Percentiles rank a stretch among this genome's conserved stretches.
phyloP scores from a whole-genome alignment of 2,113 vertebrate species.

The Onychorhynchus coronatus region DNA sequence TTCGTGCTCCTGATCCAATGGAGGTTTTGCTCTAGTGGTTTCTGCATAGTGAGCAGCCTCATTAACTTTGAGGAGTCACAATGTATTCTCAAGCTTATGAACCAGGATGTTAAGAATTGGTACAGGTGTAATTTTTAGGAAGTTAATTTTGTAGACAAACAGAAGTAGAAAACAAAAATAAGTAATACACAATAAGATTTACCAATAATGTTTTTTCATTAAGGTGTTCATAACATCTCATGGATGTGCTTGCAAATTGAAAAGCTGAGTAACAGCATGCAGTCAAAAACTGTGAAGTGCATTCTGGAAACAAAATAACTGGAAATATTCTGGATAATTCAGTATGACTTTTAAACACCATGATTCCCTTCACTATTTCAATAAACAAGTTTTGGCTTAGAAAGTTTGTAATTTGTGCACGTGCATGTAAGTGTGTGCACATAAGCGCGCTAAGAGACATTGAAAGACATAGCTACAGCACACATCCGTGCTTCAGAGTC shows the following conservation, averaged over 20 bases:
- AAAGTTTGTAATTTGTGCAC: not conserved
- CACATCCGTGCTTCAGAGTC: fast-evolving
- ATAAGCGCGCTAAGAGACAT: fast-evolving
- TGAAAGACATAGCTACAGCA: not conserved
- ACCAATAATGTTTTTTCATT: not conserved
- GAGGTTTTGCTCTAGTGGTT: not conserved
- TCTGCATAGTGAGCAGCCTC: not conserved
- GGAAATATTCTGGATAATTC: not conserved
- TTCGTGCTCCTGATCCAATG: not conserved
- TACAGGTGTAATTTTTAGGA: not conserved
- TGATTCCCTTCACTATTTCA: not conserved
- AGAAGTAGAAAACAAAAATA: not conserved
- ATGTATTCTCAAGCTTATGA: not conserved
- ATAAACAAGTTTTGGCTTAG: not conserved
- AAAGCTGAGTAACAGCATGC: not conserved
- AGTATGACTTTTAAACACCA: not conserved
- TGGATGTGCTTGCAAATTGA: not conserved
- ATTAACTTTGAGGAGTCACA: not conserved
- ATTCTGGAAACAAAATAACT: not conserved
- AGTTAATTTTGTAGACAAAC: not conserved
- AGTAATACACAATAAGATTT: not conserved
- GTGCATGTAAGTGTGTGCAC: fast-evolving
- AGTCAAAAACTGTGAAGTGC: not conserved
- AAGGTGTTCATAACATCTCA: not conserved
- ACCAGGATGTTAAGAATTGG: not conserved